phyloP scores from a whole-genome alignment of 2,113 vertebrate species.

The Tympanuchus pallidicinctus region DNA sequence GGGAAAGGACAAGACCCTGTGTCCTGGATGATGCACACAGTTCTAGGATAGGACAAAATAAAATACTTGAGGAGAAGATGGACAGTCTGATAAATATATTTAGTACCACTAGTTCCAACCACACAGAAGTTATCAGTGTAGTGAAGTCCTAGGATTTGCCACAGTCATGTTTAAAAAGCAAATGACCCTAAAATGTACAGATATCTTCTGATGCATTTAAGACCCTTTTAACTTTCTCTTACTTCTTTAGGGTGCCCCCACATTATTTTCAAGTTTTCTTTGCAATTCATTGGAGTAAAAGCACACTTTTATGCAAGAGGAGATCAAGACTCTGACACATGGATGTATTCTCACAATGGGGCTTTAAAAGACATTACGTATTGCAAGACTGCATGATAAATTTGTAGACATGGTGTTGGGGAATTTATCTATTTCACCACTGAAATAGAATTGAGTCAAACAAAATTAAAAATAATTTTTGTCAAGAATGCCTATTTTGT shows the following conservation, averaged over 20 bases:
- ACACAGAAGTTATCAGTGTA: not conserved
- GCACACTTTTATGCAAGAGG: not conserved
- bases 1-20: not conserved
- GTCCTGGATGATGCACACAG: not conserved
- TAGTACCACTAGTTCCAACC: not conserved
- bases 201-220: not conserved
- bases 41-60: not conserved
- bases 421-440: not conserved
- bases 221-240: not conserved
- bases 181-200: not conserved
- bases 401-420: not conserved
- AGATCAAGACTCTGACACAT: not conserved
- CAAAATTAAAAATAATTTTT: not conserved
- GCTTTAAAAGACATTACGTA: not conserved
- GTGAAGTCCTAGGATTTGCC: not conserved
- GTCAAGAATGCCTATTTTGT: not conserved
- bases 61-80: not conserved
- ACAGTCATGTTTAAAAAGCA: not conserved
- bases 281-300: not conserved
- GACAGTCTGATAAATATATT: not conserved
- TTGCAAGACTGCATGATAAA: not conserved
- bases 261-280: not conserved
- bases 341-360: not conserved
- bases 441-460: conserved; percentile 6
- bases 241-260: not conserved